Evolutionary conservation across 2,888 invertebrate genomes (phyloP).

Genomic region (Metacarcinus magister): DNA sequence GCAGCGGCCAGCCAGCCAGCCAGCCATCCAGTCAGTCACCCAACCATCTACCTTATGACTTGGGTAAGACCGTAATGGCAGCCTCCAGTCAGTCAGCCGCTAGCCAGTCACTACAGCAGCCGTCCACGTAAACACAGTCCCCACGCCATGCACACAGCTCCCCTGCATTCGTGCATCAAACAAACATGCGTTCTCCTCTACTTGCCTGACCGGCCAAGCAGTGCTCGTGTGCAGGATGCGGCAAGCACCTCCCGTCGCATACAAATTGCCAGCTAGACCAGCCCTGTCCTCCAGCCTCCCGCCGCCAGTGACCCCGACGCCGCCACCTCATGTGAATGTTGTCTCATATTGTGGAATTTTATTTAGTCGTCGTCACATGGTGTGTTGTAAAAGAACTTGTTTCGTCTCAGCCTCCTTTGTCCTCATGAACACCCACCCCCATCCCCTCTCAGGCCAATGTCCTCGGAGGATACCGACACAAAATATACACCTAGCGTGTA

Average conservation of each 20-base stretch:
- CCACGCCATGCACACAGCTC: not conserved
- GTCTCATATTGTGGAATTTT: slow-evolving; percentile 33
- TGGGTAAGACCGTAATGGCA: too few relatives aligned
- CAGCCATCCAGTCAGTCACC: not conserved
- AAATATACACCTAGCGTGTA: not conserved
- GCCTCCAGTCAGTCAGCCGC: not conserved
- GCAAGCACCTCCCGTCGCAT: not conserved
- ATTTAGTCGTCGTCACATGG: not conserved
- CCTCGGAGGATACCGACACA: not conserved
- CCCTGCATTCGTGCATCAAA: not conserved
- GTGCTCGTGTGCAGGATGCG: not conserved
- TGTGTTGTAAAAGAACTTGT: slow-evolving; percentile 38
- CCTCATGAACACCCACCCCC: not conserved
- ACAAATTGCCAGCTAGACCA: slow-evolving; percentile 1
- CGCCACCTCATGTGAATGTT: not conserved
- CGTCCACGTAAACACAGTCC: not conserved
- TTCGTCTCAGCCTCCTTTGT: not conserved
- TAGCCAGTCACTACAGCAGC: not conserved
- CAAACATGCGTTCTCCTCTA: not conserved
- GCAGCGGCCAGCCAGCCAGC: too few relatives aligned
- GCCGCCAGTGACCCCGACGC: not conserved
- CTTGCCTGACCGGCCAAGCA: not conserved
- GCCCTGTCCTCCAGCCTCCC: not conserved
- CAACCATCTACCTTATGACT: not conserved
- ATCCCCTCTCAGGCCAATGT: slow-evolving; percentile 3